These are phyloP conservation scores for Homarus americanus DNA, from an alignment of 1,140 invertebrate genomes.

Conservation along the genomic window DNA sequence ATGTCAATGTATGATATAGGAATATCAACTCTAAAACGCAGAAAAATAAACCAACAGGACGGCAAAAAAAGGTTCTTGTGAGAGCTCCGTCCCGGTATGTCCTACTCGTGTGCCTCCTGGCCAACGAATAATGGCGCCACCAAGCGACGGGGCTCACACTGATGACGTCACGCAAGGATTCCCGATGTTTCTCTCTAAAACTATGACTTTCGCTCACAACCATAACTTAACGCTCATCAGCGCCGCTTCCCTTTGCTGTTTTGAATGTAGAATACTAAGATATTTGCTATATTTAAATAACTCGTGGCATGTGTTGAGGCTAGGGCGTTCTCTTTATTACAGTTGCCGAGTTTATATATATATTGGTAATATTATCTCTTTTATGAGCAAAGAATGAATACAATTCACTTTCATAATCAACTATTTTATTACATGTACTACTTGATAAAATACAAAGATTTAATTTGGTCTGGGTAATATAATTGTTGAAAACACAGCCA, in stretches of 20 bases:
- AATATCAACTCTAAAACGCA: constrained; percentile 51
- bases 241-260: too few relatives aligned
- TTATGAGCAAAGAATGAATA: background rate
- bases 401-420: background rate
- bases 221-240: constrained; percentile 6
- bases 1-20: constrained; percentile 53
- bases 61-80: constrained; percentile 23
- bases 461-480: background rate
- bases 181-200: constrained; percentile 23
- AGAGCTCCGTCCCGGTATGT: constrained; percentile 34
- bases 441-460: background rate
- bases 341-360: background rate
- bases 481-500: background rate
- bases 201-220: background rate
- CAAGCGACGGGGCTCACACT: background rate
- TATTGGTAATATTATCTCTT: background rate
- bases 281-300: background rate
- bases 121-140: constrained; percentile 14
- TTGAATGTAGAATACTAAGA: background rate
- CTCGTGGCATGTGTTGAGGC: background rate
- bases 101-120: constrained; percentile 28
- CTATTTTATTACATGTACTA: background rate
- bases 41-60: constrained; percentile 7
- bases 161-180: constrained; percentile 53
- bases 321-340: background rate